A percentile compares a stretch with the other conserved stretches of the same genome.
Conservation (phyloP, 2,113 vertebrate species). For the Cyanoliseus patagonus region DNA sequence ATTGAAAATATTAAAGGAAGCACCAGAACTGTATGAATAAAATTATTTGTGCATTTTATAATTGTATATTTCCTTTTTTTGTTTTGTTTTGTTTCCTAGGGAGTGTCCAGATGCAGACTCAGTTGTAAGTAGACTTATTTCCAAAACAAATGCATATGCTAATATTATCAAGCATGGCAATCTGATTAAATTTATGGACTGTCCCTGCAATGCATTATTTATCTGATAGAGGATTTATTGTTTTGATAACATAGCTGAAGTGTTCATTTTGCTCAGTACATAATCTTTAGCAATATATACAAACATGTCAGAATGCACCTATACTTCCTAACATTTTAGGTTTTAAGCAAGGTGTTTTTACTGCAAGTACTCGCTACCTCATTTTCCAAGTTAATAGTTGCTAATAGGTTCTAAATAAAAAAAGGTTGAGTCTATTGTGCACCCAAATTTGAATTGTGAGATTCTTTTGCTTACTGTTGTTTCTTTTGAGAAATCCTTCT, state of each 20-base stretch:
- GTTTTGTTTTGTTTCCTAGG: slow-evolving; percentile 61
- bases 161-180: background rate
- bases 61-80: background rate
- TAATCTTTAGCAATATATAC: background rate
- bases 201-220: background rate
- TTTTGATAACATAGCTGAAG: background rate
- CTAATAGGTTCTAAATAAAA: background rate
- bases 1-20: background rate
- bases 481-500: background rate
- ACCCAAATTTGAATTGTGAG: background rate
- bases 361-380: background rate
- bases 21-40: background rate
- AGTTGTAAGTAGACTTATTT: slow-evolving; percentile 85
- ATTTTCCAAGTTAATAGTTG: background rate
- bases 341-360: background rate
- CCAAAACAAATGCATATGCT: background rate
- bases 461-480: background rate
- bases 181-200: background rate
- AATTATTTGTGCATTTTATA: background rate
- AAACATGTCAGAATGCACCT: background rate
- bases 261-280: background rate
- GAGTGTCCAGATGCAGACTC: slow-evolving; percentile 92
- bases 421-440: background rate
- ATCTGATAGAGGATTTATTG: background rate
- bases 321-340: background rate